Conservation (phyloP, 1,140 invertebrate species). For the Pogonognathellus flavescens region DNA sequence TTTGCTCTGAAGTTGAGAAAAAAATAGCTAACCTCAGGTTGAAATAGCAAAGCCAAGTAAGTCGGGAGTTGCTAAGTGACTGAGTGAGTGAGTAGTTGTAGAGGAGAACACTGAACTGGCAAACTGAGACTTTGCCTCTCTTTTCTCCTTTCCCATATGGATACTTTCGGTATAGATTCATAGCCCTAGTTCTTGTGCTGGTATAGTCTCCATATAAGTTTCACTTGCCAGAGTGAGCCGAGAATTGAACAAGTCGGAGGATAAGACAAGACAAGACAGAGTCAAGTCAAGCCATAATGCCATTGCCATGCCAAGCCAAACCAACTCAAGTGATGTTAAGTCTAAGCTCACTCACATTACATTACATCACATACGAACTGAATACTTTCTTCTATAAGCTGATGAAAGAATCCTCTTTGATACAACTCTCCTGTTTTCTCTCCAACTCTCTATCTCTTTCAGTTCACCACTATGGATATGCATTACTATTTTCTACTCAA, state of each 20-base stretch:
- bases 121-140: neutral
- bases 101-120: neutral
- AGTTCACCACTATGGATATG: no score
- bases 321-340: neutral
- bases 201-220: no score
- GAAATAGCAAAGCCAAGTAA: constrained; percentile 1
- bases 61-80: neutral
- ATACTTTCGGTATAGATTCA: no score
- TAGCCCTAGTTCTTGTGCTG: no score
- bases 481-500: no score
- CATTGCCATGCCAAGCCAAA: neutral
- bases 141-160: neutral
- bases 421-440: no score
- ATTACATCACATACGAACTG: constrained; percentile 9
- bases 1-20: neutral
- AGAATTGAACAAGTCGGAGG: constrained; percentile 39
- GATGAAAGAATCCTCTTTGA: neutral
- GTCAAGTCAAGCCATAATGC: constrained; percentile 38
- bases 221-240: no score
- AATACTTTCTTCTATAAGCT: neutral
- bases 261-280: constrained; percentile 19
- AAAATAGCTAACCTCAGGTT: neutral
- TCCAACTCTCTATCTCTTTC: no score
- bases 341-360: constrained; percentile 15
- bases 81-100: constrained; percentile 1